Evolutionary conservation across 2,797 vertebrate species (phyloP).

Genomic region (Hippoglossus hippoglossus): DNA sequence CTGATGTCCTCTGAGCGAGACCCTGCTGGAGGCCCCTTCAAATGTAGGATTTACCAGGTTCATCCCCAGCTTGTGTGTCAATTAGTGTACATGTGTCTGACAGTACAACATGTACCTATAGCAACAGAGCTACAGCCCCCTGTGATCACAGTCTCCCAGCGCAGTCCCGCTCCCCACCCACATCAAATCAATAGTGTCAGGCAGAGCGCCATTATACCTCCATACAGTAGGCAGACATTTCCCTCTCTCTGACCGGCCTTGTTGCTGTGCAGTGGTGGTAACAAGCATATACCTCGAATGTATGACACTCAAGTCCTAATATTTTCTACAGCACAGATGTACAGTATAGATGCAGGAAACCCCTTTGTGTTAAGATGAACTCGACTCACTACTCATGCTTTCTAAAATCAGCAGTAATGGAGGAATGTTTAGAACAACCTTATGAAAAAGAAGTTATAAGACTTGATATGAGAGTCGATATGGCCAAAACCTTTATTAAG

Average conservation of each 20-base stretch:
- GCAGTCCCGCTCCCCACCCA: conserved; percentile 12
- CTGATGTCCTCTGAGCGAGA: conserved; percentile 38
- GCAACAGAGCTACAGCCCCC: conserved; percentile 15
- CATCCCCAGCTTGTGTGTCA: conserved; percentile 30
- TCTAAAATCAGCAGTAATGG: too few relatives aligned
- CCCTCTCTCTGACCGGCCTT: neutral
- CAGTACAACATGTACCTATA: conserved; percentile 13
- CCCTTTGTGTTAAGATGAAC: too few relatives aligned
- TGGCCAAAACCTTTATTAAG: too few relatives aligned
- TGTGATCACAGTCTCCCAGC: conserved; percentile 20
- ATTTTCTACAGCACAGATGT: neutral
- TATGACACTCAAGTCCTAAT: conserved; percentile 1
- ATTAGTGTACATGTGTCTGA: conserved; percentile 34
- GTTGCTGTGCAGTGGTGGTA: conserved; percentile 15
- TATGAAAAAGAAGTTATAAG: too few relatives aligned
- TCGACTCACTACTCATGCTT: too few relatives aligned
- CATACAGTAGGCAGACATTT: conserved; percentile 9
- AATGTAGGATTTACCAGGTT: conserved; percentile 45
- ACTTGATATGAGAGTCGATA: too few relatives aligned
- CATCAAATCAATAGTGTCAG: conserved; percentile 59
- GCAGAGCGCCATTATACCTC: conserved; percentile 30
- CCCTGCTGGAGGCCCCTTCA: conserved; percentile 30
- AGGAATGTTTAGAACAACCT: too few relatives aligned
- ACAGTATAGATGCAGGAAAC: conserved; percentile 2
- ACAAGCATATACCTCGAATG: conserved; percentile 11